A percentile compares a stretch with the other conserved stretches of the same genome.
Evolutionary conservation across 2,888 invertebrate species (phyloP).

Genomic region (Dasypolia templi): DNA sequence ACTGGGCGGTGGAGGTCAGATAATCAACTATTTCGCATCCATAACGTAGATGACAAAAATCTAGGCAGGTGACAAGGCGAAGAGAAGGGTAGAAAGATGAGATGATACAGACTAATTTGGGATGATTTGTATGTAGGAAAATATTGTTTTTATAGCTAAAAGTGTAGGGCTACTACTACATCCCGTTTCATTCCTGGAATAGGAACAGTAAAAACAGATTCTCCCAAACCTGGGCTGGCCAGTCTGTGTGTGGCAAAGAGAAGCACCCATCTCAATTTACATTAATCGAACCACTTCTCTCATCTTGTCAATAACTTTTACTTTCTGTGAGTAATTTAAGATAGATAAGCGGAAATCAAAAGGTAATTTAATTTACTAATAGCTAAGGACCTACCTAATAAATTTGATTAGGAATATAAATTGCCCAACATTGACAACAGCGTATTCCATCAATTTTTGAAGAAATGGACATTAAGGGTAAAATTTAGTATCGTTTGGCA

Average conservation of each 20-base stretch:
- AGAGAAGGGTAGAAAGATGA: neutral
- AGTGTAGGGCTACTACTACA: neutral
- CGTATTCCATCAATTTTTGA: too few species aligned
- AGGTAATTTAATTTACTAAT: slow-evolving; percentile 15
- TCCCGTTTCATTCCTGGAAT: neutral
- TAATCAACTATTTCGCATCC: too few species aligned
- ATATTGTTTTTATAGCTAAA: neutral
- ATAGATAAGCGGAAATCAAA: slow-evolving; percentile 14
- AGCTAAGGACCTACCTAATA: too few species aligned
- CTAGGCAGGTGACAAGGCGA: neutral
- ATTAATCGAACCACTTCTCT: slow-evolving; percentile 1
- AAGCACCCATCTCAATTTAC: slow-evolving; percentile 9
- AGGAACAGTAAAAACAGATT: neutral
- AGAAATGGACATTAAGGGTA: too few species aligned
- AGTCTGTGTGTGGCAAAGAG: neutral
- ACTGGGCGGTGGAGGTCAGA: neutral
- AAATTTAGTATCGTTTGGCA: too few species aligned
- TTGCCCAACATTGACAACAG: neutral
- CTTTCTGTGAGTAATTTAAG: slow-evolving; percentile 29
- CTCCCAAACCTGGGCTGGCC: neutral
- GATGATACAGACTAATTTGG: neutral
- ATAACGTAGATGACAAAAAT: neutral
- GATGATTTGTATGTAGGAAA: neutral
- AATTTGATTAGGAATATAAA: neutral
- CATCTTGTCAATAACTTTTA: slow-evolving; percentile 34